A percentile compares a stretch with the other conserved stretches of the same genome.
These are phyloP conservation scores for Spondyliosoma cantharus DNA, from an alignment of 2,797 vertebrate genomes.

Conservation along the genomic window DNA sequence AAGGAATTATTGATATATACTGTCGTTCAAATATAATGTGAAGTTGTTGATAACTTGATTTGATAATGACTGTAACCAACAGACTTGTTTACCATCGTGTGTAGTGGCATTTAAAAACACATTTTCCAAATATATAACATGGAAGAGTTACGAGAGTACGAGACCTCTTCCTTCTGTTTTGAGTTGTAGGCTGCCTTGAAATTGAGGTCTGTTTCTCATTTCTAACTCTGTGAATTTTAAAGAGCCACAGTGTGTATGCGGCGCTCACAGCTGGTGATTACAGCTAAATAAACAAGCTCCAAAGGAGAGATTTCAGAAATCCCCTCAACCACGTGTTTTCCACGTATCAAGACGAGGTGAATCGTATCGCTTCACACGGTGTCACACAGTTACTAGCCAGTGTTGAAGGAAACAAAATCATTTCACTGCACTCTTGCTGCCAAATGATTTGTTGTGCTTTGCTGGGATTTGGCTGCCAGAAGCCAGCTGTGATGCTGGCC, in stretches of 20 bases:
- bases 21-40: background rate
- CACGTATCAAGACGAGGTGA: background rate
- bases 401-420: slow-evolving; percentile 10
- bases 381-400: background rate
- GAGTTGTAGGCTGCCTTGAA: background rate
- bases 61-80: background rate
- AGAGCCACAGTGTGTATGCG: background rate
- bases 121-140: background rate
- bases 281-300: slow-evolving; percentile 46
- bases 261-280: slow-evolving; percentile 34
- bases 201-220: background rate
- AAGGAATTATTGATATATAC: background rate
- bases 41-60: slow-evolving; percentile 1
- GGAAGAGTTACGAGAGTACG: background rate
- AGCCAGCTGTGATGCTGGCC: slow-evolving; percentile 36
- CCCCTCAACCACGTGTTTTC: background rate
- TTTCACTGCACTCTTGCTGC: background rate
- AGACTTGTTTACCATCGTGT: background rate
- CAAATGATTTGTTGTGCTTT: slow-evolving; percentile 16
- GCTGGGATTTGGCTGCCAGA: slow-evolving; percentile 26
- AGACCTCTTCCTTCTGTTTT: background rate
- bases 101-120: background rate
- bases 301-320: slow-evolving; percentile 11
- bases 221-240: slow-evolving; percentile 3
- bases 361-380: slow-evolving; percentile 1